Conservation (phyloP, 2,113 vertebrate species). For the Camelus bactrianus region DNA sequence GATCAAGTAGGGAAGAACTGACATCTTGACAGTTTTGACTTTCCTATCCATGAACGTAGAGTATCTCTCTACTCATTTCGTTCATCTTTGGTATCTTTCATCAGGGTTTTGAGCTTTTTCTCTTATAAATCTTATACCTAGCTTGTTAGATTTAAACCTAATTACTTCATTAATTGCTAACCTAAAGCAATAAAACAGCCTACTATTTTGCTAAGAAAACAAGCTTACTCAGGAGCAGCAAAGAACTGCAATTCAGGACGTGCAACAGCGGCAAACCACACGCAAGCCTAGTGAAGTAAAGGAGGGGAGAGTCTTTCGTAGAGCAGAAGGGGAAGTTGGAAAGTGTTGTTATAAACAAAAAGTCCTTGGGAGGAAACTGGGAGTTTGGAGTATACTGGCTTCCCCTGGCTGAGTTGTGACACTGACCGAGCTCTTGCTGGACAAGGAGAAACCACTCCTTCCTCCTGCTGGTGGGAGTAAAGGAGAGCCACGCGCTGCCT, state of each 20-base stretch:
- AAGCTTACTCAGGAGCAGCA: background rate
- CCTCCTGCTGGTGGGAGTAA: fast-evolving
- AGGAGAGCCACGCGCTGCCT: background rate
- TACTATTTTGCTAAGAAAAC: background rate
- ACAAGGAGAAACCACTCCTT: too few relatives aligned
- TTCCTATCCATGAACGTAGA: background rate
- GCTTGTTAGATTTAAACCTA: too few relatives aligned
- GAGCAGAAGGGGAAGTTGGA: background rate
- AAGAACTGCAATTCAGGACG: background rate
- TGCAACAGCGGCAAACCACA: background rate
- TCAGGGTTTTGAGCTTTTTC: background rate
- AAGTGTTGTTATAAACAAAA: background rate
- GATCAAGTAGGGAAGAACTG: background rate
- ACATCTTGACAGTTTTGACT: background rate
- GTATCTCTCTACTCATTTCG: background rate
- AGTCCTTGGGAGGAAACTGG: background rate
- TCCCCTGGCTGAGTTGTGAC: background rate
- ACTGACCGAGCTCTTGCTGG: background rate
- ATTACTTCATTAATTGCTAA: background rate
- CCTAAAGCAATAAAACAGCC: background rate
- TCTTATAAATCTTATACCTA: background rate
- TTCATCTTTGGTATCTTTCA: background rate
- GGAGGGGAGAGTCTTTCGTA: too few relatives aligned
- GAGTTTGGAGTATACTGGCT: fast-evolving
- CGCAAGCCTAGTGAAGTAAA: background rate